These are phyloP conservation scores for Cyanoderma ruficeps DNA, from an alignment of 2,113 vertebrate genomes.

Conservation along the genomic window DNA sequence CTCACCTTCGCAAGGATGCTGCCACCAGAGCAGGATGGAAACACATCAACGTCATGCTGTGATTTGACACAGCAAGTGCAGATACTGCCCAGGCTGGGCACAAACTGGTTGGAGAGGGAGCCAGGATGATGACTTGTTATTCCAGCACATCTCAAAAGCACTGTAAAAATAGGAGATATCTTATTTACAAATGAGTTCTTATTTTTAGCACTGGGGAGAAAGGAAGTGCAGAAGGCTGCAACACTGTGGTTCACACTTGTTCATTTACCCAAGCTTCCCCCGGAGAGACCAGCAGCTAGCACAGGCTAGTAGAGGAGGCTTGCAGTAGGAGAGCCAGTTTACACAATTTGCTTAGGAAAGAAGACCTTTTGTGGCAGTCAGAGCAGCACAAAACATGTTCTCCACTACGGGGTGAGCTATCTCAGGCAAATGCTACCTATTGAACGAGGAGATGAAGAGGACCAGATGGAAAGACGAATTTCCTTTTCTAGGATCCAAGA, in stretches of 20 bases:
- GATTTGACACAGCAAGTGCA: neutral
- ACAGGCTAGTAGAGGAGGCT: neutral
- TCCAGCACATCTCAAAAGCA: neutral
- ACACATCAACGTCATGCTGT: neutral
- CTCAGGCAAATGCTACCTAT: conserved; percentile 34
- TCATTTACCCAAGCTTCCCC: conserved; percentile 41
- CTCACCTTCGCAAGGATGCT: neutral
- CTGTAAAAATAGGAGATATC: conserved; percentile 11
- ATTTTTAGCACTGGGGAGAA: neutral
- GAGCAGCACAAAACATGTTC: conserved; percentile 8
- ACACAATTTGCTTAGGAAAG: neutral
- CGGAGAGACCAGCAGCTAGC: neutral
- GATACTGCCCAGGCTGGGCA: neutral
- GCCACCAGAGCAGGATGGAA: neutral
- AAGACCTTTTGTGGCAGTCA: conserved; percentile 1
- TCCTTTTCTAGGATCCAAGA: conserved; percentile 54
- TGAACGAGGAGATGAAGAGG: conserved; percentile 27
- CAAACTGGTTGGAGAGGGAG: neutral
- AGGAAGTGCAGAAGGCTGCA: conserved; percentile 23
- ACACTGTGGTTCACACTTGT: conserved; percentile 37
- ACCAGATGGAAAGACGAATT: conserved; percentile 52
- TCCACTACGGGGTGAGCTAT: neutral
- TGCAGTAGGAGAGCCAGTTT: conserved; percentile 14
- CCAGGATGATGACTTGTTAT: neutral
- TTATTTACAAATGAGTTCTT: conserved; percentile 48